Conservation (phyloP, 1,140 invertebrate genomes). For the Drosophila ohnishii region DNA sequence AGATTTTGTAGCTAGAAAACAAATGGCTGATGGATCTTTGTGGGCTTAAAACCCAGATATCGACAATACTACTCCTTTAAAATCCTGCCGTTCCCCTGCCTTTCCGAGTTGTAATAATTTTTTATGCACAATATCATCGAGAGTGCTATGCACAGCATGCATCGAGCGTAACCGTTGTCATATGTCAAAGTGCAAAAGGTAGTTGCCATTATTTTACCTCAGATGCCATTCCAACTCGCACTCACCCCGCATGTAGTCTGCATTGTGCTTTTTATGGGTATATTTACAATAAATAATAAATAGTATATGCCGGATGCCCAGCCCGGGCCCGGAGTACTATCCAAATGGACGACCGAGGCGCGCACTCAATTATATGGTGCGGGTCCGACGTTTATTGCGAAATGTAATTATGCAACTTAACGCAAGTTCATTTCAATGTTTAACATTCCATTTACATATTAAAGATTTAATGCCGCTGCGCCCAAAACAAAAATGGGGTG, state of each 20-base stretch:
- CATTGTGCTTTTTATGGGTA: slow-evolving; percentile 70
- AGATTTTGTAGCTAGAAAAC: slow-evolving; percentile 7
- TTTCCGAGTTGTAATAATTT: slow-evolving; percentile 35
- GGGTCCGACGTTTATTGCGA: slow-evolving; percentile 58
- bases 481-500: slow-evolving; percentile 30
- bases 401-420: slow-evolving; percentile 80
- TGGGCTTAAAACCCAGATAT: not conserved
- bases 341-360: slow-evolving; percentile 9
- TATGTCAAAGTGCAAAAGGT: slow-evolving; percentile 57
- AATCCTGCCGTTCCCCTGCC: slow-evolving; percentile 11
- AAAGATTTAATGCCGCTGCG: slow-evolving; percentile 65
- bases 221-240: slow-evolving; percentile 15
- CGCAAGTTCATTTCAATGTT: slow-evolving; percentile 79
- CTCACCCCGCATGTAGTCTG: not conserved
- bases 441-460: slow-evolving; percentile 79
- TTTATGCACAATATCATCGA: slow-evolving; percentile 31
- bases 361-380: slow-evolving; percentile 52
- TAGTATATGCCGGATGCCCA: slow-evolving; percentile 30
- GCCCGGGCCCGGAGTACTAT: slow-evolving; percentile 5
- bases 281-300: slow-evolving; percentile 71
- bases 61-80: not conserved
- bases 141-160: slow-evolving; percentile 26
- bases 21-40: not conserved
- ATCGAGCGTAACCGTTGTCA: slow-evolving; percentile 48
- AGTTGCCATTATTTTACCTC: slow-evolving; percentile 52